Evolutionary conservation across 2,797 vertebrate species (phyloP).

Genomic region (Sparidentex hasta): DNA sequence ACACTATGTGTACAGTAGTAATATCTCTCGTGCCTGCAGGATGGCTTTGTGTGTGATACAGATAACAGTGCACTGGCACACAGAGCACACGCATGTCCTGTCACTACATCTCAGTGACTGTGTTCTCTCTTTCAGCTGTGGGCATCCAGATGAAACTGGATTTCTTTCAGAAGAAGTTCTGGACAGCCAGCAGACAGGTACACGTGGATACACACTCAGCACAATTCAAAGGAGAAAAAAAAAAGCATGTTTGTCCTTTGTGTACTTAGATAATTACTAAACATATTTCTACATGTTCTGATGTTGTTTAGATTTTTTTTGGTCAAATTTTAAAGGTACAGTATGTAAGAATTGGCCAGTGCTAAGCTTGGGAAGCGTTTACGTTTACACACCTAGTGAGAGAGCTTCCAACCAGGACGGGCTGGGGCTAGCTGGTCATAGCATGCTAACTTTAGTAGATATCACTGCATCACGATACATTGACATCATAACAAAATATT

Average conservation of each 20-base stretch:
- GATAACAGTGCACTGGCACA: constrained; percentile 7
- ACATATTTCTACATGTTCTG: not conserved
- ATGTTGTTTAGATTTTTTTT: not conserved
- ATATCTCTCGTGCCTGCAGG: constrained; percentile 8
- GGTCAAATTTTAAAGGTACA: not conserved
- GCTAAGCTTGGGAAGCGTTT: no score
- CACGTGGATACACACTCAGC: constrained; percentile 16
- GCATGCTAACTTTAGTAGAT: no score
- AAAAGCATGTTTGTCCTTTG: not conserved
- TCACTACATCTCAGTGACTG: not conserved
- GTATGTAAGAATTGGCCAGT: no score
- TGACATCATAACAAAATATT: no score
- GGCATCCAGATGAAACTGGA: constrained; percentile 99
- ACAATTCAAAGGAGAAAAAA: no score
- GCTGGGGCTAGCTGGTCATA: no score
- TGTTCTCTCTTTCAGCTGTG: constrained; percentile 89
- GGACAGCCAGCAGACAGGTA: constrained; percentile 99
- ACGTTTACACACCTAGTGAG: no score
- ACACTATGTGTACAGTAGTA: constrained; percentile 1
- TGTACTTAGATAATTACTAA: not conserved
- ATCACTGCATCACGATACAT: no score
- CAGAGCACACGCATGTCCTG: not conserved
- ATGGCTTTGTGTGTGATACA: constrained; percentile 20
- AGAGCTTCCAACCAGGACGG: no score
- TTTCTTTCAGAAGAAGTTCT: constrained; percentile 99